Percentiles rank a stretch among this genome's conserved stretches.
Evolutionary conservation across 2,113 vertebrate genomes (phyloP).

Genomic region (Notechis scutatus): DNA sequence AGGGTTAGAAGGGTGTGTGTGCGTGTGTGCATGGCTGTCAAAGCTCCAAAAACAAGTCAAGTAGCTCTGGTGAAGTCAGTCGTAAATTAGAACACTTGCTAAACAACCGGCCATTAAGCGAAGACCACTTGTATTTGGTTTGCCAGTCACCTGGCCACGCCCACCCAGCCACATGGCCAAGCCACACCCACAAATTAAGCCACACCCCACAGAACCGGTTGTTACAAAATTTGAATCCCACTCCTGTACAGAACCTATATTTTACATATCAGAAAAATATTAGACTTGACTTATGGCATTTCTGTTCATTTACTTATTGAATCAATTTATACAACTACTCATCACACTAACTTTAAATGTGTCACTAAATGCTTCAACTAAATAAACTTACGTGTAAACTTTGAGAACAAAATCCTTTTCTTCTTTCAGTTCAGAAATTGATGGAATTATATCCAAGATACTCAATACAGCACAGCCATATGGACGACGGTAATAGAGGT

Average conservation of each 20-base stretch:
- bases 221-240: too few relatives aligned
- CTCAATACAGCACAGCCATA: slow-evolving; percentile 92
- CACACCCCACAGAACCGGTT: too few relatives aligned
- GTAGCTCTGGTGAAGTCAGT: too few relatives aligned
- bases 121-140: too few relatives aligned
- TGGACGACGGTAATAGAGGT: slow-evolving; percentile 87
- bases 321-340: neutral
- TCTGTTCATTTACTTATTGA: neutral
- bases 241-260: neutral
- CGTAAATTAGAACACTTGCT: too few relatives aligned
- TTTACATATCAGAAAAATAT: slow-evolving; percentile 16
- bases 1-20: too few relatives aligned
- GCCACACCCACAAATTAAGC: too few relatives aligned
- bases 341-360: neutral
- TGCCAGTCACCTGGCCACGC: too few relatives aligned
- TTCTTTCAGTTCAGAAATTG: slow-evolving; percentile 89
- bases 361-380: neutral
- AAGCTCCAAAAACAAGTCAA: too few relatives aligned
- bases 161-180: too few relatives aligned
- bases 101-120: too few relatives aligned
- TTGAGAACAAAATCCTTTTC: slow-evolving; percentile 98
- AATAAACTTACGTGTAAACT: slow-evolving; percentile 90
- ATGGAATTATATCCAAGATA: slow-evolving; percentile 88
- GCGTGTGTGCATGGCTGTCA: too few relatives aligned
- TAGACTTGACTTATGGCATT: neutral